Conservation (phyloP, 2,113 vertebrate genomes). For the Pelobates fuscus region DNA sequence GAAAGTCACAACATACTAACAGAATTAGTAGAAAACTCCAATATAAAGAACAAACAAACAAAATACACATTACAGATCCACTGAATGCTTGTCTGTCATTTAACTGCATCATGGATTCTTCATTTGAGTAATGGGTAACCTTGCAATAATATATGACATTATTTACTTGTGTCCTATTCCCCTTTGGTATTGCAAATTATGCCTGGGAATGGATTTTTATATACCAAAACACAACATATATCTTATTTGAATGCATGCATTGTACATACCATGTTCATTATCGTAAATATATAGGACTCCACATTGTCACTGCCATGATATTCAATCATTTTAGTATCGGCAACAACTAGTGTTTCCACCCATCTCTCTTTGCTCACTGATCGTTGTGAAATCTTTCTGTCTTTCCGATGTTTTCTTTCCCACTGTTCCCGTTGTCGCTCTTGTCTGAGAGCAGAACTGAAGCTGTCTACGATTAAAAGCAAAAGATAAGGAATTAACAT, state of each 20-base stretch:
- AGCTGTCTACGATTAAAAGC: slow-evolving; percentile 70
- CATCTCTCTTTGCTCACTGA: slow-evolving; percentile 93
- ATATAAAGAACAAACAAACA: too few relatives aligned
- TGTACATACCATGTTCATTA: slow-evolving; percentile 94
- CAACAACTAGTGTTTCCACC: slow-evolving; percentile 97
- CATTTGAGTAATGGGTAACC: too few relatives aligned
- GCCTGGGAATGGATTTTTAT: too few relatives aligned
- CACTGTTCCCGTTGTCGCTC: slow-evolving; percentile 67
- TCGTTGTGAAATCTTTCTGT: slow-evolving; percentile 69
- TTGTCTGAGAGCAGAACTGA: slow-evolving; percentile 63
- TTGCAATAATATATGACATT: too few relatives aligned
- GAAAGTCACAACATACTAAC: too few relatives aligned
- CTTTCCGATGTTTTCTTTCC: slow-evolving; percentile 68
- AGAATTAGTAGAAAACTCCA: too few relatives aligned
- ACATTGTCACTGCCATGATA: slow-evolving; percentile 92
- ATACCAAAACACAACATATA: too few relatives aligned
- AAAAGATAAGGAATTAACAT: neutral
- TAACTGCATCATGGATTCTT: too few relatives aligned
- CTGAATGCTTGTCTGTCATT: too few relatives aligned
- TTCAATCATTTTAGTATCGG: slow-evolving; percentile 91
- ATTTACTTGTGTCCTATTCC: too few relatives aligned
- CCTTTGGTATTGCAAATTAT: too few relatives aligned
- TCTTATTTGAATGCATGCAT: neutral
- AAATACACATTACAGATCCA: too few relatives aligned
- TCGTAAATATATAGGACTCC: slow-evolving; percentile 94